Percentiles rank a stretch among this genome's conserved stretches.
phyloP scores from a whole-genome alignment of 2,888 invertebrate species.

The Antheraea yamamai region DNA sequence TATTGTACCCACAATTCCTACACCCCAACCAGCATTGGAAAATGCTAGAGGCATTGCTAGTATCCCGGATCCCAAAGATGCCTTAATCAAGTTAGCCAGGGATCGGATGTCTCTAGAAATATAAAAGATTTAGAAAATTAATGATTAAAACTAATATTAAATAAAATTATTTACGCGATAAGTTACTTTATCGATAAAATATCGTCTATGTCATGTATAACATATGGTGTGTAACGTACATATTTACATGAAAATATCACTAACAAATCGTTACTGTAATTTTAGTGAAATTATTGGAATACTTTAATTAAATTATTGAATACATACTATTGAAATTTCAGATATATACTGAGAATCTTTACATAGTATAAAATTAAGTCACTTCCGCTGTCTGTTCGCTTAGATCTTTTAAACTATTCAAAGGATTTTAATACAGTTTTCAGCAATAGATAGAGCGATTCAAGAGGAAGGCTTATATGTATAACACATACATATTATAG shows the following conservation, averaged over 20 bases:
- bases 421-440: too few relatives aligned
- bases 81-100: conserved; percentile 70
- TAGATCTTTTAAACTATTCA: too few relatives aligned
- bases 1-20: conserved; percentile 82
- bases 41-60: conserved; percentile 88
- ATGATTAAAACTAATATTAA: background rate
- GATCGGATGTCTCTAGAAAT: conserved; percentile 66
- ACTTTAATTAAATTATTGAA: too few relatives aligned
- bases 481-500: too few relatives aligned
- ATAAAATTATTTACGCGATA: background rate
- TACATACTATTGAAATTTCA: too few relatives aligned
- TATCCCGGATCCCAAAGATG: conserved; percentile 86
- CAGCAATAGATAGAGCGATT: too few relatives aligned
- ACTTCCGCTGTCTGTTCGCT: too few relatives aligned
- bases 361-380: too few relatives aligned
- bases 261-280: background rate
- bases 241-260: background rate
- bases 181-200: background rate
- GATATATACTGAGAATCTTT: too few relatives aligned
- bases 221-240: background rate
- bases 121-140: background rate
- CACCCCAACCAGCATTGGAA: conserved; percentile 85
- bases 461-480: too few relatives aligned
- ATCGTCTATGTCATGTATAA: background rate
- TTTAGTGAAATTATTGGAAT: too few relatives aligned